Conservation (phyloP, 2,797 vertebrate species). For the Gadopsis bispinosus region DNA sequence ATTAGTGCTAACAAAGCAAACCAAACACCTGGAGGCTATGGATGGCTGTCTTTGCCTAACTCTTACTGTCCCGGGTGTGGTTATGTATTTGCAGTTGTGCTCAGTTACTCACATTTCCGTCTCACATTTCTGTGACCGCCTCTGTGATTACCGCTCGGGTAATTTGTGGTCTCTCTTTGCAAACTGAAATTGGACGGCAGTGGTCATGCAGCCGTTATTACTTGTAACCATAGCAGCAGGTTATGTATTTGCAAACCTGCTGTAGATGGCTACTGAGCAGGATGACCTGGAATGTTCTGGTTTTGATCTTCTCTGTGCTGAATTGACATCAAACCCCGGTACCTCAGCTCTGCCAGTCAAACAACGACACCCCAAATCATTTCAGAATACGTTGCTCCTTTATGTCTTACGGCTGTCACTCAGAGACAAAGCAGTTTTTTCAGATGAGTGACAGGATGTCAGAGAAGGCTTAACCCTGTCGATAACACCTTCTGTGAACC, state of each 20-base stretch:
- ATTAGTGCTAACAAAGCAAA: conserved; percentile 42
- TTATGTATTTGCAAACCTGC: conserved; percentile 21
- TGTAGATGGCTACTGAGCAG: conserved; percentile 6
- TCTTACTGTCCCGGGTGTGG: conserved; percentile 44
- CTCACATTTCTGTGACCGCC: conserved; percentile 37
- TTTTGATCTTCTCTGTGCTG: conserved; percentile 21
- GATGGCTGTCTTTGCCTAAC: conserved; percentile 22
- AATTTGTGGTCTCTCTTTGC: conserved; percentile 28
- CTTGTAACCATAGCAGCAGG: conserved; percentile 43
- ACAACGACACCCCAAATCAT: conserved; percentile 33
- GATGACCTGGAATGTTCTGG: neutral
- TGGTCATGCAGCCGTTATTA: conserved; percentile 28
- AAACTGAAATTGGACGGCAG: conserved; percentile 40
- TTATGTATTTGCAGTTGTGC: conserved; percentile 47
- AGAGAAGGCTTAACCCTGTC: conserved; percentile 20
- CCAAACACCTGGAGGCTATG: conserved; percentile 55
- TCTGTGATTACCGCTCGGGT: conserved; percentile 35
- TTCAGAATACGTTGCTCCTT: conserved; percentile 30
- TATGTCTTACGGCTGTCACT: conserved; percentile 33
- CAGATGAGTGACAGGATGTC: conserved; percentile 40
- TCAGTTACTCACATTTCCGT: conserved; percentile 37
- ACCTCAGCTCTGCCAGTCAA: conserved; percentile 10
- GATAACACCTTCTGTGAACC: conserved; percentile 29
- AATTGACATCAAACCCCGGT: conserved; percentile 19
- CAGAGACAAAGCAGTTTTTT: conserved; percentile 32